These are phyloP conservation scores for Euglossa dilemma DNA, from an alignment of 1,140 invertebrate species.

Conservation along the genomic window DNA sequence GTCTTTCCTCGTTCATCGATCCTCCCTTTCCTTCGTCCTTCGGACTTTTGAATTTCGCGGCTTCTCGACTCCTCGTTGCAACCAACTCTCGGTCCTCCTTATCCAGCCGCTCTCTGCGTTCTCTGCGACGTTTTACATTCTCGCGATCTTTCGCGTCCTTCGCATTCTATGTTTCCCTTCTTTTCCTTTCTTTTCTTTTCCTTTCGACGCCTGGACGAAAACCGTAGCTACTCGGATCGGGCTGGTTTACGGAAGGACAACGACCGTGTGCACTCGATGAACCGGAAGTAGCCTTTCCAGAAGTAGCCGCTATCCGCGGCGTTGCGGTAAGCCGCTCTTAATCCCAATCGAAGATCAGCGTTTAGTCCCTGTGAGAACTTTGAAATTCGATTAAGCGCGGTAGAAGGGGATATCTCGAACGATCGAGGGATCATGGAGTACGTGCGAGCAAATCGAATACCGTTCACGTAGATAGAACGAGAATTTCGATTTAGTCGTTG, in stretches of 20 bases:
- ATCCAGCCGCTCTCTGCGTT: neutral
- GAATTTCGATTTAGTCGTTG: neutral
- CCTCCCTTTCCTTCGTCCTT: neutral
- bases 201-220: neutral
- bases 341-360: constrained; percentile 41
- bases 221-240: neutral
- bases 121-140: too few species aligned
- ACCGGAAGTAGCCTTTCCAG: constrained; percentile 30
- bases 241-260: neutral
- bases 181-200: neutral
- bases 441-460: neutral
- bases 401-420: neutral
- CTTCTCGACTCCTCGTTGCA: neutral
- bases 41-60: neutral
- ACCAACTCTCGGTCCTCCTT: neutral
- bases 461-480: neutral
- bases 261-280: neutral
- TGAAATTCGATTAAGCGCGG: constrained; percentile 16
- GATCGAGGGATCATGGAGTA: constrained; percentile 1
- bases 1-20: neutral
- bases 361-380: neutral
- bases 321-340: constrained; percentile 43
- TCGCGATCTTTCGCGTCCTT: too few species aligned
- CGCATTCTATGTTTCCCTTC: neutral
- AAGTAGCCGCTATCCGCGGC: constrained; percentile 29